Evolutionary conservation across 2,113 vertebrate species (phyloP), one percentile per base, ranked within the genome.

Genomic region (Trichomycterus rosablanca): DNA sequence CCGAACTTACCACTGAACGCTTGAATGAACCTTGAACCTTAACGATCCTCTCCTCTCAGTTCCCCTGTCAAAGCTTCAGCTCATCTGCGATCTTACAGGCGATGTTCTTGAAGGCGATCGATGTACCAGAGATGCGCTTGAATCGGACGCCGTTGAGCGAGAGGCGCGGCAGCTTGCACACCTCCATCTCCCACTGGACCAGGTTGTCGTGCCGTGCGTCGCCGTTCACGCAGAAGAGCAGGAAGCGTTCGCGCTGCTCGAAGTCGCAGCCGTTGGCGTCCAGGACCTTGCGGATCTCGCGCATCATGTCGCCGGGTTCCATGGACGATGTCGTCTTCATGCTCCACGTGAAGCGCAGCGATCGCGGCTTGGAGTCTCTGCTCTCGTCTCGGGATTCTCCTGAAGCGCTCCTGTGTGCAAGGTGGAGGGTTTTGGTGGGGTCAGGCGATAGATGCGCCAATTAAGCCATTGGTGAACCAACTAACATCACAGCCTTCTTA

Each of bases 101-200:
- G 73, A 93, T 91, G 76, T 92, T 91, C 83, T 92, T 99, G 88
- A 99, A 99, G 84, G 96, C 94, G 82, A 99, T 99, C 76, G 96
- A 98, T 63, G 95, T 95, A 78, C 96, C 96, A 15, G 95, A 94
- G 84, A 99, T 98, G 87, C 96, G 85, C 80, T 99, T 99, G 77
- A 99, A 99, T 65, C 95, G 87, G 71, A 99, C 96, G 52, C 96
- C 96, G 0, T 99, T 99, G 76, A 99, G 94, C 9, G 96, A 99
- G 76, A 99, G 95, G 62, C 96, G 91, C 49, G 96, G 96, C 80
- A 99, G 88, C 81, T 99, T 98, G 89, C 96, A 99, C 59, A 99
- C 96, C 84, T 99, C 96, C 95, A 99, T 98, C 83, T 99, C 96
- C 95, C 96, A 99, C 75, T 98, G 95, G 40, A 99, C 95, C 55